Evolutionary conservation across 1,140 invertebrate species (phyloP).

Genomic region (Drosophila leontia): DNA sequence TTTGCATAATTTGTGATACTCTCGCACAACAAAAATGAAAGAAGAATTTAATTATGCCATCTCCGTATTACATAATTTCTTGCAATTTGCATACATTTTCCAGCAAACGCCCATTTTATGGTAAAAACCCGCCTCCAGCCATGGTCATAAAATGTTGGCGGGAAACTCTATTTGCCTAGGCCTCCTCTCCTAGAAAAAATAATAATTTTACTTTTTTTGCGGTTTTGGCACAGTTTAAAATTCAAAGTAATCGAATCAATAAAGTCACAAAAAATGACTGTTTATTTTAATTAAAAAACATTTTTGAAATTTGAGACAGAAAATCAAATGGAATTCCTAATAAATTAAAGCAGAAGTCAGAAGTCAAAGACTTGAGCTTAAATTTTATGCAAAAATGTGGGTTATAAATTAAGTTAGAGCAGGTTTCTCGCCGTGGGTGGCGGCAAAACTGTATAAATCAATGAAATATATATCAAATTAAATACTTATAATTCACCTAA

Average conservation of each 20-base stretch:
- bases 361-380: slow-evolving; percentile 7
- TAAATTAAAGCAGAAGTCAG: slow-evolving; percentile 20
- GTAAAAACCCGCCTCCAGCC: slow-evolving; percentile 7
- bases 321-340: slow-evolving; percentile 33
- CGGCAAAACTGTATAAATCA: slow-evolving; percentile 45
- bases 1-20: slow-evolving; percentile 66
- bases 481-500: slow-evolving; percentile 56
- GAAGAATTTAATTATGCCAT: slow-evolving; percentile 67
- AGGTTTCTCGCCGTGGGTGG: slow-evolving; percentile 22
- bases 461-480: slow-evolving; percentile 48
- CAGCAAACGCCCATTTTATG: slow-evolving; percentile 14
- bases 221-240: slow-evolving; percentile 17
- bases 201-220: slow-evolving; percentile 13
- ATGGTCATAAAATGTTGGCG: slow-evolving; percentile 14
- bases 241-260: slow-evolving; percentile 23
- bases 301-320: slow-evolving; percentile 14
- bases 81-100: slow-evolving; percentile 74
- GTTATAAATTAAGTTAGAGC: slow-evolving; percentile 26
- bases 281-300: slow-evolving; percentile 23
- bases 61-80: slow-evolving; percentile 59
- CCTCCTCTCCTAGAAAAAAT: not conserved
- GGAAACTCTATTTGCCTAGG: slow-evolving; percentile 18
- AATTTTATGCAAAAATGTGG: slow-evolving; percentile 22
- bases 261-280: not conserved
- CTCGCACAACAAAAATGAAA: slow-evolving; percentile 25